Percentiles rank a stretch among this genome's conserved stretches.
Conservation (phyloP, 2,113 vertebrate genomes). For the Oncorhynchus kisutch region DNA sequence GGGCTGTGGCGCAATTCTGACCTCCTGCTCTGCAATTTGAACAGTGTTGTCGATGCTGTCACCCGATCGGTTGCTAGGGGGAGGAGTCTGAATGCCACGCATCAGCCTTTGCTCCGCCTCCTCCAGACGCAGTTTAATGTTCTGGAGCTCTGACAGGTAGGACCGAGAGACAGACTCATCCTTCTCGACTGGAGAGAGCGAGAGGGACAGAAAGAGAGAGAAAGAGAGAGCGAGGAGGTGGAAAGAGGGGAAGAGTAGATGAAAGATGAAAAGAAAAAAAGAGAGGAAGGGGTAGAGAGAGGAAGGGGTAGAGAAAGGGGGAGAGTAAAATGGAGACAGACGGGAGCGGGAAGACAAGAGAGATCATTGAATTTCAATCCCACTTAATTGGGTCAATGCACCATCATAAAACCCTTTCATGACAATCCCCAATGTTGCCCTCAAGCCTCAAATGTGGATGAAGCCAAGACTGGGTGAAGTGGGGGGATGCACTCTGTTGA, state of each 20-base stretch:
- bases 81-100: slow-evolving; percentile 75
- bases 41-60: slow-evolving; percentile 72
- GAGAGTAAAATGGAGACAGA: background rate
- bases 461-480: no score
- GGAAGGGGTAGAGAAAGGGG: background rate
- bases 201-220: background rate
- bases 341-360: background rate
- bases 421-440: no score
- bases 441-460: no score
- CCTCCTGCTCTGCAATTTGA: slow-evolving; percentile 88
- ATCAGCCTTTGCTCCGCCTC: slow-evolving; percentile 85
- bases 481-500: no score
- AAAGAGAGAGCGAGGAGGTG: background rate
- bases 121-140: slow-evolving; percentile 80
- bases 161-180: slow-evolving; percentile 85
- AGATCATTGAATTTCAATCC: no score
- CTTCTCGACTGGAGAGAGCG: slow-evolving; percentile 82
- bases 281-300: background rate
- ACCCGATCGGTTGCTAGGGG: slow-evolving; percentile 67
- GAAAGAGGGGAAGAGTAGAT: background rate
- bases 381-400: no score
- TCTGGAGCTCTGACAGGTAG: slow-evolving; percentile 87
- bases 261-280: background rate
- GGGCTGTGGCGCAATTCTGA: slow-evolving; percentile 56
- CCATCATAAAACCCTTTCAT: no score